Evolutionary conservation across 2,888 invertebrate species (phyloP), one percentile per base, ranked within the genome.

Genomic region (Stictocephala bisonia): DNA sequence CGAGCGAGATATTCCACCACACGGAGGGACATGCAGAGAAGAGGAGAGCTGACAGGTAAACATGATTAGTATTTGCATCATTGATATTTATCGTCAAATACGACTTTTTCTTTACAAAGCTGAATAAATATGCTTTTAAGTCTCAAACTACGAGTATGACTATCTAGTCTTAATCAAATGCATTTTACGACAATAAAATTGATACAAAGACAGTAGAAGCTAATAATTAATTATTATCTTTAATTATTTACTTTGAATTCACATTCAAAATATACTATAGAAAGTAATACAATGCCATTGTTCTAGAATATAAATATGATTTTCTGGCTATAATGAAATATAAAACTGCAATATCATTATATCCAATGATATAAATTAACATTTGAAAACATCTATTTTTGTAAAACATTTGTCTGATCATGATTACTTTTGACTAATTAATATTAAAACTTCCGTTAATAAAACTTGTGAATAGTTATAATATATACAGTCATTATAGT

Each of bases 1-100:
- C 91, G 20, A 88, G 90, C 13, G 94, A 94, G 81, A 91, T 93
- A 78, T 92, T 93, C 84, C 87, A 91, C 76, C 86, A 89, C 18
- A 90, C 88, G 69, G 76, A 86, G 84, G 60, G 72, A 50, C 72
- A 75, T 29, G 85, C 87, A 0, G 85, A 87, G 77, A 92, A 92
- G 82, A 83, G 92, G 26, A 85, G 91, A 31, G 88, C 90, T 6
- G 91, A 92, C 77, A 89, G 88, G 89, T 89, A 81, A 86, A 27
- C 22, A 7, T 18, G 22, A 53, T 24, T 53, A 11, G 18, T 53
- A 13, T 11, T 53, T 53, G 20, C 22, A 24, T 13, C 20, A 13
- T 9, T 6, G 7, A 13, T 6, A 9, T 9, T 35, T 9, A 35
- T 35, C 7, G 6, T 11, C 6, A 35, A 7, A 35, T 9, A 35